phyloP scores from a whole-genome alignment of 2,888 invertebrate species.

The Epistrophella euchroma region DNA sequence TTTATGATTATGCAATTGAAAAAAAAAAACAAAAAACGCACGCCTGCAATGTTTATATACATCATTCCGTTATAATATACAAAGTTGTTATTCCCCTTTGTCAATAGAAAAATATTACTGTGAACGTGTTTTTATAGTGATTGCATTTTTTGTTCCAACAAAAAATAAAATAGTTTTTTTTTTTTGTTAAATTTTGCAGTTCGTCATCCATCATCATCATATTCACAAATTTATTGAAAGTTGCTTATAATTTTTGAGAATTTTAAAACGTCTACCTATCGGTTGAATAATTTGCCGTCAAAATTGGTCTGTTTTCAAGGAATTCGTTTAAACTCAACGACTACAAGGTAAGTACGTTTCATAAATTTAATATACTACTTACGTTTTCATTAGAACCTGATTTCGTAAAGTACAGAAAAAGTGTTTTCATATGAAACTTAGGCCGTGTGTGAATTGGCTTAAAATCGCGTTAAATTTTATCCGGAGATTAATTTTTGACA shows the following conservation, averaged over 20 bases:
- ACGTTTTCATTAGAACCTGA: too few relatives aligned
- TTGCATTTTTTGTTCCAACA: conserved; percentile 31
- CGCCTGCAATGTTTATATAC: conserved; percentile 5
- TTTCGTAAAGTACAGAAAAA: too few relatives aligned
- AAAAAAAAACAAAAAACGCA: conserved; percentile 54
- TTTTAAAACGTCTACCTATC: conserved; percentile 50
- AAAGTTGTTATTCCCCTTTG: conserved; percentile 34
- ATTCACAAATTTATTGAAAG: conserved; percentile 19
- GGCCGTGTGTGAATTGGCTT: too few relatives aligned
- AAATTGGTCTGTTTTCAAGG: conserved; percentile 84
- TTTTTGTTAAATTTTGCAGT: conserved; percentile 60
- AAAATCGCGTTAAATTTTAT: too few relatives aligned
- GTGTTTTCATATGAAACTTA: too few relatives aligned
- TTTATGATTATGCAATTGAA: conserved; percentile 60
- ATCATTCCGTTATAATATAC: conserved; percentile 20
- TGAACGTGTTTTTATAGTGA: conserved; percentile 20
- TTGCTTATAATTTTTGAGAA: conserved; percentile 39
- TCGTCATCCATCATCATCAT: conserved; percentile 1
- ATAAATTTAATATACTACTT: too few relatives aligned
- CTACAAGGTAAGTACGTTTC: conserved; percentile 79
- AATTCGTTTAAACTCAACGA: conserved; percentile 83
- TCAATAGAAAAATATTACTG: conserved; percentile 17
- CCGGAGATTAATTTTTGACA: too few relatives aligned
- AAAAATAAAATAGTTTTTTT: conserved; percentile 31
- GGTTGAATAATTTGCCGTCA: conserved; percentile 79